phyloP scores from a whole-genome alignment of 2,113 vertebrate genomes.

The Indicator indicator region DNA sequence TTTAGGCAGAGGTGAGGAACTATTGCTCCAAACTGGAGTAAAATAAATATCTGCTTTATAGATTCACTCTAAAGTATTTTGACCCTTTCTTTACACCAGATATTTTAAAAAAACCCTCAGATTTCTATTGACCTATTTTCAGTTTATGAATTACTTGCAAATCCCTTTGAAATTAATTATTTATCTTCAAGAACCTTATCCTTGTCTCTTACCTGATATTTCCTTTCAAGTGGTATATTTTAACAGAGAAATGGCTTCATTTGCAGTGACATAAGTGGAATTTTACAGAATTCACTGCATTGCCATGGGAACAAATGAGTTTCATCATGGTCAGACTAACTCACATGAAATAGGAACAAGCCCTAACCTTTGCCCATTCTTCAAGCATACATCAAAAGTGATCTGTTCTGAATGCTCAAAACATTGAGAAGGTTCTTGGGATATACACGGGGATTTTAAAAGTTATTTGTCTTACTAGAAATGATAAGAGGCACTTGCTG shows the following conservation, averaged over 20 bases:
- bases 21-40: not conserved
- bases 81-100: not conserved
- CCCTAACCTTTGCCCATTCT: constrained; percentile 53
- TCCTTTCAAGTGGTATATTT: constrained; percentile 19
- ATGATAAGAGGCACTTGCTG: not conserved
- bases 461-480: constrained; percentile 43
- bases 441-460: constrained; percentile 7
- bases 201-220: constrained; percentile 22
- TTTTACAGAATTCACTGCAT: constrained; percentile 29
- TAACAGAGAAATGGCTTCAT: not conserved
- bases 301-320: constrained; percentile 54
- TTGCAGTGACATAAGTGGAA: constrained; percentile 36
- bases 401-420: constrained; percentile 42
- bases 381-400: constrained; percentile 34
- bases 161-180: constrained; percentile 59
- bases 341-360: constrained; percentile 54
- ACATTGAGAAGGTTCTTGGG: constrained; percentile 28
- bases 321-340: constrained; percentile 42
- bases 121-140: constrained; percentile 22
- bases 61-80: not conserved
- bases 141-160: constrained; percentile 26
- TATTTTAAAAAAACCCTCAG: not conserved
- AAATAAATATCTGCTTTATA: not conserved
- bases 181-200: constrained; percentile 21
- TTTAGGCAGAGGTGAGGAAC: not conserved